Percentiles rank a stretch among this genome's conserved stretches.
Evolutionary conservation across 2,797 vertebrate genomes (phyloP).

Genomic region (Lacerta agilis): DNA sequence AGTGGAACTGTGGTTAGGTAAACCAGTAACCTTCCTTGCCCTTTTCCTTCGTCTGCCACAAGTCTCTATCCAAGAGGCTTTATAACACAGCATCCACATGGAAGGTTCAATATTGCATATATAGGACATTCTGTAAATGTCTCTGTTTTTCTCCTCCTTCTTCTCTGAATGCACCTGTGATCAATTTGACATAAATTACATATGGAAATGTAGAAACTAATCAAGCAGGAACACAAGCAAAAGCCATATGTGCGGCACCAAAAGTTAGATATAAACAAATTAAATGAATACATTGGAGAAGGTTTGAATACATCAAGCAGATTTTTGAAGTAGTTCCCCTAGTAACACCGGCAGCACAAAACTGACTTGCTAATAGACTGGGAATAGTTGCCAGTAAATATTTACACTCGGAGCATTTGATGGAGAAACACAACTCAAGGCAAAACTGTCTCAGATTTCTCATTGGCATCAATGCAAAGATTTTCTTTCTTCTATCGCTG

Average conservation of each 20-base stretch:
- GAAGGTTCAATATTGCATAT: constrained; percentile 38
- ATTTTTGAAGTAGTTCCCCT: constrained; percentile 58
- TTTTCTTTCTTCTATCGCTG: neutral
- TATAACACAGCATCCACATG: neutral
- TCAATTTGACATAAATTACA: constrained; percentile 65
- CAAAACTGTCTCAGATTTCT: constrained; percentile 32
- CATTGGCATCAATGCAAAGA: neutral
- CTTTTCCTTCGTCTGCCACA: too few relatives aligned
- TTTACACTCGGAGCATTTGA: constrained; percentile 54
- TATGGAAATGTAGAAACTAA: constrained; percentile 69
- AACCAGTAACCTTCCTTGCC: too few relatives aligned
- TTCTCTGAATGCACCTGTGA: constrained; percentile 45
- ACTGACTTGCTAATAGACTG: constrained; percentile 39
- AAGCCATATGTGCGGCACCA: constrained; percentile 59
- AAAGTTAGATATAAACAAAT: constrained; percentile 40
- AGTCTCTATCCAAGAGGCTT: too few relatives aligned
- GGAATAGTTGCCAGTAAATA: constrained; percentile 62
- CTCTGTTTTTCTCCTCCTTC: neutral
- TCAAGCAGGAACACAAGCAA: constrained; percentile 60
- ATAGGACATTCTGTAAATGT: constrained; percentile 43
- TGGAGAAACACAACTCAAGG: constrained; percentile 59
- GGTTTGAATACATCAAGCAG: constrained; percentile 60
- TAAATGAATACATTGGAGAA: constrained; percentile 53
- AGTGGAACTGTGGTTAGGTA: too few relatives aligned
- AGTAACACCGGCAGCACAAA: constrained; percentile 50